Conservation (phyloP, 2,113 vertebrate genomes). For the Hiodon tergisus region DNA sequence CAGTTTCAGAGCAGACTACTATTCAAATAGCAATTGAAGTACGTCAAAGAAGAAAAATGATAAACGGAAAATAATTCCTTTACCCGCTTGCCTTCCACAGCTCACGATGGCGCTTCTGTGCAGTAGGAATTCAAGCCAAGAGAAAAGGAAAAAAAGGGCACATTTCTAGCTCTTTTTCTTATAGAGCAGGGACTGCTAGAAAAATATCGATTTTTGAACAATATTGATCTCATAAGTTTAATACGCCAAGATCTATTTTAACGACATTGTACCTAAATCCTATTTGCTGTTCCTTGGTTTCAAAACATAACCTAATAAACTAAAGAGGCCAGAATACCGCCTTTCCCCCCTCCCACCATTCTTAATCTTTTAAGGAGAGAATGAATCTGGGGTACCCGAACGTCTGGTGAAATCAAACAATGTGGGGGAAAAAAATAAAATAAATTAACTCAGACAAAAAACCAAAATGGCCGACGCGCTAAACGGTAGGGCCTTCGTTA, state of each 20-base stretch:
- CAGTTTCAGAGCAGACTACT: too few relatives aligned
- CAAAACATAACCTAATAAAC: conserved; percentile 42
- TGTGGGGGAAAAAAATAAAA: conserved; percentile 21
- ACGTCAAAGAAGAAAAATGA: too few relatives aligned
- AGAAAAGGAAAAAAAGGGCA: neutral
- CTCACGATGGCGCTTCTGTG: neutral
- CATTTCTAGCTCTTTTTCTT: conserved; percentile 31
- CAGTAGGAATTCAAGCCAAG: neutral
- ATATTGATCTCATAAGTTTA: conserved; percentile 41
- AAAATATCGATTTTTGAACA: conserved; percentile 41
- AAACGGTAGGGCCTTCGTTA: neutral
- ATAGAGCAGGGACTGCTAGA: conserved; percentile 45
- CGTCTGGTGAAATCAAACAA: conserved; percentile 25
- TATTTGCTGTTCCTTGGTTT: conserved; percentile 39
- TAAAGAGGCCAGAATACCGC: conserved; percentile 31
- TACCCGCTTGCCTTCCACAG: too few relatives aligned
- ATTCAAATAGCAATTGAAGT: too few relatives aligned
- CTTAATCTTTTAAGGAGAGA: conserved; percentile 35
- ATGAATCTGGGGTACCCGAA: conserved; percentile 21
- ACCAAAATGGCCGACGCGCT: conserved; percentile 8
- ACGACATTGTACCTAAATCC: conserved; percentile 49
- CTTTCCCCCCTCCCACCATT: neutral
- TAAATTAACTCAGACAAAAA: conserved; percentile 24
- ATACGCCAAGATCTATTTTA: conserved; percentile 47
- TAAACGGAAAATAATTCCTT: too few relatives aligned